Evolutionary conservation across 1,140 invertebrate genomes (phyloP).

Genomic region (Argopecten irradians): DNA sequence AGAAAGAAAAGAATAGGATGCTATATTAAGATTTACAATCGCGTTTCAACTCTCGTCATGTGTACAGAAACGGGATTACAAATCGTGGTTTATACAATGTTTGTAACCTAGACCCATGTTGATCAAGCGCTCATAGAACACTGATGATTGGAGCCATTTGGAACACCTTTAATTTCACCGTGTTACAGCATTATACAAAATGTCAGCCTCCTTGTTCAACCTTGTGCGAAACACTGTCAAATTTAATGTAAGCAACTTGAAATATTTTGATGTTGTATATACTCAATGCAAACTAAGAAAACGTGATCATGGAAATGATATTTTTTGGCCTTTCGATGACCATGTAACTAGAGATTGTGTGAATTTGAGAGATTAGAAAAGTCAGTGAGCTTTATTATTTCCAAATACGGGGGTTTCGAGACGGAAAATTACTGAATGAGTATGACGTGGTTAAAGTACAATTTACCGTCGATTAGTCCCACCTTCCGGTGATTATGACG

Average conservation of each 20-base stretch:
- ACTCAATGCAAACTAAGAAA: too few relatives aligned
- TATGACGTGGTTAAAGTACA: too few relatives aligned
- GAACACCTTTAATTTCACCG: neutral
- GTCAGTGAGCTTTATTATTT: too few relatives aligned
- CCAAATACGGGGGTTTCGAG: too few relatives aligned
- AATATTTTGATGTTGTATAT: too few relatives aligned
- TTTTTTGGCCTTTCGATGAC: too few relatives aligned
- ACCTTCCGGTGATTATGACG: too few relatives aligned
- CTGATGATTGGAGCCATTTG: neutral
- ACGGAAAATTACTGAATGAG: too few relatives aligned
- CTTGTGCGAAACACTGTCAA: conserved; percentile 7
- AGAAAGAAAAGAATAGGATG: conserved; percentile 37
- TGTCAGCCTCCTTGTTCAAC: conserved; percentile 14
- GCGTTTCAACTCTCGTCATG: neutral
- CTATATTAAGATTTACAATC: conserved; percentile 18
- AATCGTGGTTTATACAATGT: neutral
- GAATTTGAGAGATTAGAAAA: too few relatives aligned
- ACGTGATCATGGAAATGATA: too few relatives aligned
- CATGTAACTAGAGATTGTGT: too few relatives aligned
- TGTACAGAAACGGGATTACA: neutral
- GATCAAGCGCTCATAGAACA: neutral
- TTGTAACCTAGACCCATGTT: neutral
- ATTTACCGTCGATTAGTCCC: too few relatives aligned
- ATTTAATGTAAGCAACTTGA: neutral
- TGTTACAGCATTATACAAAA: neutral